A percentile compares a stretch with the other conserved stretches of the same genome.
These are phyloP conservation scores for Pelecanoides urinatrix DNA, from an alignment of 2,113 vertebrate species.

Conservation along the genomic window DNA sequence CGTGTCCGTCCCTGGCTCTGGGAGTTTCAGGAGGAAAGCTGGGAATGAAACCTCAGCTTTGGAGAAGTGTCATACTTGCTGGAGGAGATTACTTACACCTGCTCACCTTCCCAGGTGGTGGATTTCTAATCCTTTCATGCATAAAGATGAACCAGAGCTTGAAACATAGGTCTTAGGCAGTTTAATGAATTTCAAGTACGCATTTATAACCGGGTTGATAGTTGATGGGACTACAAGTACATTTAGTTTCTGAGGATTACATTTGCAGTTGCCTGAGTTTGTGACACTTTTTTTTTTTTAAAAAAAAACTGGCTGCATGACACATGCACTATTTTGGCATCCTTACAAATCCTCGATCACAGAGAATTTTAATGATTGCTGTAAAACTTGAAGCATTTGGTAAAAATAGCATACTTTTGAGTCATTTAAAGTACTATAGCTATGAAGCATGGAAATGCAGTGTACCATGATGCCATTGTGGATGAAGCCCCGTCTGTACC, in stretches of 20 bases:
- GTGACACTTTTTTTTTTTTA: neutral
- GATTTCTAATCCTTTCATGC: neutral
- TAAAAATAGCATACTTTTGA: neutral
- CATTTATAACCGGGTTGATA: rapidly evolving
- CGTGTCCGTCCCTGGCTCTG: neutral
- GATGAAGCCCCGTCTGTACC: slow-evolving; percentile 94
- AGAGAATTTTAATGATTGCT: neutral
- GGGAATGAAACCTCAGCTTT: neutral
- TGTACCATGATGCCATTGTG: slow-evolving; percentile 95
- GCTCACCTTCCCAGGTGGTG: neutral
- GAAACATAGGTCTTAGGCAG: neutral
- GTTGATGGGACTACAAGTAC: neutral
- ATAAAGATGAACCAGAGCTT: slow-evolving; percentile 1
- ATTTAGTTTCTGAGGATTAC: neutral
- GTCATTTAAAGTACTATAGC: neutral
- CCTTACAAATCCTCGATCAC: neutral
- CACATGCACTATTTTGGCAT: neutral
- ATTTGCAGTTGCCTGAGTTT: neutral
- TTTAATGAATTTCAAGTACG: neutral
- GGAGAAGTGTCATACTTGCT: neutral
- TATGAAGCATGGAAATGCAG: slow-evolving; percentile 66
- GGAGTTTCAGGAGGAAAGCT: neutral
- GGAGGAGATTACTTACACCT: neutral
- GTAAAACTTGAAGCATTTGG: neutral
- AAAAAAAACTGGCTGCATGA: neutral